These are phyloP conservation scores for Dicyrtoma fusca DNA, from an alignment of 2,888 invertebrate species.

Conservation along the genomic window DNA sequence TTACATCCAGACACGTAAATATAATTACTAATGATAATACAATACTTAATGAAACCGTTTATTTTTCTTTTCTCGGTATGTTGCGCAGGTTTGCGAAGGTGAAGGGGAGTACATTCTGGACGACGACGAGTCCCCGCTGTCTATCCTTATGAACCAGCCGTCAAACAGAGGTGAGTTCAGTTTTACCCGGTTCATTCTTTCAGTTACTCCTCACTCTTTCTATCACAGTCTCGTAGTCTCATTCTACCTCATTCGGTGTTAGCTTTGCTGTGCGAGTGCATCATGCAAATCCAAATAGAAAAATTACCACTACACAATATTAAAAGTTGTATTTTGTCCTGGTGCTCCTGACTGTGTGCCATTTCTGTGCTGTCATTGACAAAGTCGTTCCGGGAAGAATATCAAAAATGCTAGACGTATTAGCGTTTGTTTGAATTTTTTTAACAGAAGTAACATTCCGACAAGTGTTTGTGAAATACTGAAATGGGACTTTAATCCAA, in stretches of 20 bases:
- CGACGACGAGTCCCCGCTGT: constrained; percentile 96
- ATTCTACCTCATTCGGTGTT: not conserved
- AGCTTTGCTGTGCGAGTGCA: too few relatives aligned
- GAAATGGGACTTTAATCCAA: too few relatives aligned
- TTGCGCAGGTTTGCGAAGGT: constrained; percentile 56
- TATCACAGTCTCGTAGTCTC: not conserved
- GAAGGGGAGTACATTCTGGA: constrained; percentile 85
- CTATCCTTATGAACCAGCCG: constrained; percentile 88
- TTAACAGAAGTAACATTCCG: too few relatives aligned
- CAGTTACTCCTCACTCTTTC: not conserved
- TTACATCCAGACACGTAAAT: too few relatives aligned
- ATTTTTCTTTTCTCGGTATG: not conserved
- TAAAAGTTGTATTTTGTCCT: too few relatives aligned
- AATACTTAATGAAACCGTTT: not conserved
- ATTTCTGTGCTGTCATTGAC: too few relatives aligned
- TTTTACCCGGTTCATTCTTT: constrained; percentile 27
- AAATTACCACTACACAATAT: too few relatives aligned
- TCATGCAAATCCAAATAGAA: too few relatives aligned
- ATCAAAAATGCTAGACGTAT: not conserved
- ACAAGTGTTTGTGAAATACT: too few relatives aligned
- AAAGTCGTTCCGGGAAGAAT: not conserved
- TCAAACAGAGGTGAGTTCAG: constrained; percentile 75
- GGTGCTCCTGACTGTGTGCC: too few relatives aligned
- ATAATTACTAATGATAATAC: not conserved
- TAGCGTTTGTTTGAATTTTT: not conserved